These are phyloP conservation scores for Stegana nigrithorax DNA, from an alignment of 2,888 invertebrate genomes.

Conservation along the genomic window DNA sequence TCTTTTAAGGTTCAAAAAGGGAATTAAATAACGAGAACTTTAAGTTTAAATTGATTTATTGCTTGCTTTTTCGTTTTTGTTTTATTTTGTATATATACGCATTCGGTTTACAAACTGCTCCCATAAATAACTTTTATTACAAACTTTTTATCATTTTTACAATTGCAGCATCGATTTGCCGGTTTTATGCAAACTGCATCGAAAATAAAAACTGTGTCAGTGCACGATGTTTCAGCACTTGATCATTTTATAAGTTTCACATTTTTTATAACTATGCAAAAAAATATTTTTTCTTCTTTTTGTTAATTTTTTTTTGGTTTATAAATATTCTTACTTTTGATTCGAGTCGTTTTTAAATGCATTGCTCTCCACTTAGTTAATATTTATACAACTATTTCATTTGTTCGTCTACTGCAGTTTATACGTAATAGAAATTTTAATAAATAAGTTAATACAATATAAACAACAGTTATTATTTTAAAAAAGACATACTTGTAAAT, in stretches of 20 bases:
- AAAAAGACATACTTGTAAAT: too few species aligned
- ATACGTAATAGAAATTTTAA: constrained; percentile 49
- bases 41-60: too few species aligned
- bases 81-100: constrained; percentile 4
- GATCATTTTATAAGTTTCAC: constrained; percentile 50
- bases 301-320: constrained; percentile 24
- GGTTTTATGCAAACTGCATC: too few species aligned
- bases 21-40: too few species aligned
- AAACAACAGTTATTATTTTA: constrained; percentile 55
- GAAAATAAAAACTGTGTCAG: too few species aligned
- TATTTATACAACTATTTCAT: constrained; percentile 48
- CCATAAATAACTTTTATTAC: constrained; percentile 9
- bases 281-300: constrained; percentile 37
- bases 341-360: constrained; percentile 57
- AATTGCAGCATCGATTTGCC: neutral
- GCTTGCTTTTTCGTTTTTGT: neutral
- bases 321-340: constrained; percentile 38
- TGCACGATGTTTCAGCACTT: constrained; percentile 20
- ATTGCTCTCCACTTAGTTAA: constrained; percentile 51
- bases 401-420: neutral
- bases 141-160: neutral
- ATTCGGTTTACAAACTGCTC: constrained; percentile 10
- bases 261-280: constrained; percentile 42
- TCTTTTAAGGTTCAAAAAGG: too few species aligned
- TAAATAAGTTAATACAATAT: constrained; percentile 56